Evolutionary conservation across 2,888 invertebrate species (phyloP).

Genomic region (Escarpia spicata): DNA sequence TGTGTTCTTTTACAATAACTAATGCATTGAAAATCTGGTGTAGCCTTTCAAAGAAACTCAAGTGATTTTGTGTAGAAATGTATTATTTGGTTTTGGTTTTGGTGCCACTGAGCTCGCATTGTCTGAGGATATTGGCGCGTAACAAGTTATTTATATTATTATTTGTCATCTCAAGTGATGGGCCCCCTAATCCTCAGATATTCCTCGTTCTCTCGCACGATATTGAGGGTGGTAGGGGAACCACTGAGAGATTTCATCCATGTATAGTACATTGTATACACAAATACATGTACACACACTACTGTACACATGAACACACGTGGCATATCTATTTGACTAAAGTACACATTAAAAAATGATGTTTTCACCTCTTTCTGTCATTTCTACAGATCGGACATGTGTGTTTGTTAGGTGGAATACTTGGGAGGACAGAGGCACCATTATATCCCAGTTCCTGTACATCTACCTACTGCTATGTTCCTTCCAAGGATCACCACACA

Average conservation of each 20-base stretch:
- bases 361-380: neutral
- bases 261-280: too few species aligned
- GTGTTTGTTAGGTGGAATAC: neutral
- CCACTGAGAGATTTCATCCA: too few species aligned
- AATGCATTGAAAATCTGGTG: conserved; percentile 7
- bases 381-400: neutral
- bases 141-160: too few species aligned
- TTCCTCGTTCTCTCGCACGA: neutral
- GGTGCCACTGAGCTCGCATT: too few species aligned
- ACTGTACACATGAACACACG: neutral
- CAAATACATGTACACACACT: neutral
- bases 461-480: neutral
- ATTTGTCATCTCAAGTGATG: too few species aligned
- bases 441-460: neutral
- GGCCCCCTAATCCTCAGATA: neutral
- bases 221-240: neutral
- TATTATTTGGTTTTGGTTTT: too few species aligned
- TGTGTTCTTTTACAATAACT: conserved; percentile 7
- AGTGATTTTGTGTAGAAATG: neutral
- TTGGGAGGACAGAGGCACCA: neutral
- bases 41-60: neutral
- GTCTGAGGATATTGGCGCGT: too few species aligned
- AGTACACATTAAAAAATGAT: neutral
- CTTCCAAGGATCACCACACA: neutral
- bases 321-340: neutral